These are phyloP conservation scores for Willisornis vidua DNA, from an alignment of 2,113 vertebrate genomes.

Conservation along the genomic window DNA sequence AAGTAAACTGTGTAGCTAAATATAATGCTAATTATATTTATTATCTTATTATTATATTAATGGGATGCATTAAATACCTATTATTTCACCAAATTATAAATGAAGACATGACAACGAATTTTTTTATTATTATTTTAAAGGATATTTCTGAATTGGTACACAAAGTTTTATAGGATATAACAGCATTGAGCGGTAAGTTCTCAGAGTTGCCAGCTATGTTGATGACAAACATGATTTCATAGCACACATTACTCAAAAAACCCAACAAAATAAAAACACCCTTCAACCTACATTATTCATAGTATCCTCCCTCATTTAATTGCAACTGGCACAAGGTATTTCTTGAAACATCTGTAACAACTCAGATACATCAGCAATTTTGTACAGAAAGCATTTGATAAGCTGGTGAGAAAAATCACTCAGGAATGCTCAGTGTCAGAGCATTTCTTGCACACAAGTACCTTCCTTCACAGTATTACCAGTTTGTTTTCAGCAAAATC, in stretches of 20 bases:
- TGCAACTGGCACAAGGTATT: background rate
- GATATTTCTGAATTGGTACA: background rate
- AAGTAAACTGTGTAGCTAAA: background rate
- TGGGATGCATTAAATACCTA: background rate
- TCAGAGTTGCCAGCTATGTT: background rate
- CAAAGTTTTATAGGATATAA: background rate
- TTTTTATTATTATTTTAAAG: background rate
- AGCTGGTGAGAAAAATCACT: constrained; percentile 3
- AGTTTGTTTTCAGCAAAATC: background rate
- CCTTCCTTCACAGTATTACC: background rate
- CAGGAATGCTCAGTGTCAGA: background rate
- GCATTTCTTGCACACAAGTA: background rate
- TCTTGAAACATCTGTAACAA: background rate
- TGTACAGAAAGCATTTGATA: background rate
- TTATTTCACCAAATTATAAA: background rate
- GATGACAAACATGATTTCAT: background rate
- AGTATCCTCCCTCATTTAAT: background rate
- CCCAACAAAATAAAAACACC: background rate
- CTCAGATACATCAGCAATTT: background rate
- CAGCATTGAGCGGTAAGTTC: background rate
- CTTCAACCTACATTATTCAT: background rate
- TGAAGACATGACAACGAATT: background rate
- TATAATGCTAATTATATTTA: background rate
- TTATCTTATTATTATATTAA: background rate
- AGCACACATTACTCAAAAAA: background rate